phyloP scores from a whole-genome alignment of 2,113 vertebrate species.

The Parotia lawesii region DNA sequence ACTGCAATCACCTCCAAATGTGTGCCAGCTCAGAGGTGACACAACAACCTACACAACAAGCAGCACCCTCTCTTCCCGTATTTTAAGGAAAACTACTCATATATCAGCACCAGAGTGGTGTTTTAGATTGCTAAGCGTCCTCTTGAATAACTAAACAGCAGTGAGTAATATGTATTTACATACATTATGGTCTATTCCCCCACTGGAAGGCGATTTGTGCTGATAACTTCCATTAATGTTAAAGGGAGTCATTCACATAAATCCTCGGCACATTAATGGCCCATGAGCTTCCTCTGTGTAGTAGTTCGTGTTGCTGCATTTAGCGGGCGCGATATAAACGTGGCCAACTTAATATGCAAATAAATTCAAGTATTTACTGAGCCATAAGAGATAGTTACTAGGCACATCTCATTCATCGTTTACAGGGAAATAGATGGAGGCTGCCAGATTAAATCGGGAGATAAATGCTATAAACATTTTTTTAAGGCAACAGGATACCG shows the following conservation, averaged over 20 bases:
- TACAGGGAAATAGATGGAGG: constrained; percentile 41
- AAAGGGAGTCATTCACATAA: constrained; percentile 41
- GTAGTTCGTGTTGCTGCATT: constrained; percentile 3
- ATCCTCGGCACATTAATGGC: neutral
- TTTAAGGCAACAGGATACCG: neutral
- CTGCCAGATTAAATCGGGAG: constrained; percentile 36
- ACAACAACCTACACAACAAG: rapidly evolving
- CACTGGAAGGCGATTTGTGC: constrained; percentile 25
- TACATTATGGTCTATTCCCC: neutral
- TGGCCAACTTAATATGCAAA: constrained; percentile 58
- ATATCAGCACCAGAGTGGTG: neutral
- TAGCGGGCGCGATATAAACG: neutral
- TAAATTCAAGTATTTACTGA: constrained; percentile 65
- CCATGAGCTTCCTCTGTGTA: neutral
- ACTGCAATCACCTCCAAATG: neutral
- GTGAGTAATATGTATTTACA: constrained; percentile 32
- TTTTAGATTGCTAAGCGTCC: neutral
- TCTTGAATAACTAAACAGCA: neutral
- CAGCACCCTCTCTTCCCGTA: neutral
- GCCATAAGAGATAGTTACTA: constrained; percentile 52
- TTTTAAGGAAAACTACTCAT: neutral
- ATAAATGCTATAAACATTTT: constrained; percentile 37
- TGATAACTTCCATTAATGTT: constrained; percentile 42
- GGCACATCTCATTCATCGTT: constrained; percentile 48
- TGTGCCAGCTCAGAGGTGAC: neutral